Evolutionary conservation across 2,888 invertebrate genomes (phyloP), one percentile per base, ranked within the genome.

Genomic region (Schizaphis graminum): DNA sequence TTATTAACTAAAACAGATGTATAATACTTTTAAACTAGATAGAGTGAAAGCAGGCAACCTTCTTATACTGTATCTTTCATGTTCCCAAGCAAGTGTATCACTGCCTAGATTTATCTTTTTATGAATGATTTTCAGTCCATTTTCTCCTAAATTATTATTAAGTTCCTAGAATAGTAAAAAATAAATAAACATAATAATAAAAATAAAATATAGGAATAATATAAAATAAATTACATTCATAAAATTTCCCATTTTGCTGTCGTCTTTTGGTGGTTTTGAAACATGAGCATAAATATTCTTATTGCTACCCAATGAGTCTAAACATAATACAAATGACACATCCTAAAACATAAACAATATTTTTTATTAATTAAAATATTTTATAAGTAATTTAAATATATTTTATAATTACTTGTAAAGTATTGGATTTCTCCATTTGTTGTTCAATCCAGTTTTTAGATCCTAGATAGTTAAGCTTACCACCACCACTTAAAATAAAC

Each of bases 31-130:
- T 11, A 98, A 96, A 2, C 98, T 97, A 1, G 99, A 99, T 10
- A 99, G 95, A 0, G 99, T 99, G 95, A 99, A 98, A 0, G 99
- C 99, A 0, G 99, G 98, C 95, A 99, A 97, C 95, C 99, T 96
- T 95, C 98, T 97, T 95, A 99, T 98, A 96, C 99, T 99, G 96
- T 98, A 99, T 95, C 98, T 96, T 96, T 99, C 99, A 95, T 99
- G 99, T 95, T 99, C 99, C 99, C 99, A 99, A 0, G 99, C 98
- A 56, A 99, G 96, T 94, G 97, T 97, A 95, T 98, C 98, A 92
- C 99, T 99, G 0, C 98, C 99, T 93, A 99, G 96, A 96, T 99
- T 99, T 95, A 99, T 99, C 96, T 99, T 99, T 96, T 99, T 99
- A 95, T 99, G 99, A 16, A 97, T 97, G 89, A 98, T 97, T 95